Percentiles rank a stretch among this genome's conserved stretches.
phyloP scores from a whole-genome alignment of 2,113 vertebrate species.

The Zosterops hypoxanthus region DNA sequence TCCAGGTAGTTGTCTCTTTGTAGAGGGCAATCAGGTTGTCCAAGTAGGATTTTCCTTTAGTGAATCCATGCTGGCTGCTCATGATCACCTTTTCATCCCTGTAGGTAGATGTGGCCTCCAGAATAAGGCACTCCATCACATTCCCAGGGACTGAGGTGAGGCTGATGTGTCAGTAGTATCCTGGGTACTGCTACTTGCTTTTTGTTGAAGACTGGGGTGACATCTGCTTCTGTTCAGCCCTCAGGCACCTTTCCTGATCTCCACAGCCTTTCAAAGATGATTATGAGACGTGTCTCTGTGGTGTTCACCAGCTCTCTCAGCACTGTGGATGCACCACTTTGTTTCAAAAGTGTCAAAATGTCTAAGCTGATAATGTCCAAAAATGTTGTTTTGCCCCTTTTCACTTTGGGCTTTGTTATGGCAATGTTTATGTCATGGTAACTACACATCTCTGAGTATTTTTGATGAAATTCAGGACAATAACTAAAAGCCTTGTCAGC shows the following conservation, averaged over 20 bases:
- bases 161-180: neutral
- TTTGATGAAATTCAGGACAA: neutral
- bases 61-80: neutral
- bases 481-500: neutral
- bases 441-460: neutral
- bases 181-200: neutral
- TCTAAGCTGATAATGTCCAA: neutral
- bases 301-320: neutral
- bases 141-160: neutral
- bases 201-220: neutral
- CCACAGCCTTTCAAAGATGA: neutral
- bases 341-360: neutral
- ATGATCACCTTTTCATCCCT: neutral
- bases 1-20: neutral
- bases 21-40: neutral
- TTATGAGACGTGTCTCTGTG: neutral
- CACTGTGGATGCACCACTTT: rapidly evolving
- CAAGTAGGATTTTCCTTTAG: neutral
- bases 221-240: neutral
- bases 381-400: neutral
- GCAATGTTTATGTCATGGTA: neutral
- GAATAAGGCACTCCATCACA: neutral
- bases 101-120: neutral
- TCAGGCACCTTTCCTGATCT: neutral
- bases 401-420: neutral